Evolutionary conservation across 2,888 invertebrate genomes (phyloP), one percentile per base, ranked within the genome.

Genomic region (Athetis lepigone): DNA sequence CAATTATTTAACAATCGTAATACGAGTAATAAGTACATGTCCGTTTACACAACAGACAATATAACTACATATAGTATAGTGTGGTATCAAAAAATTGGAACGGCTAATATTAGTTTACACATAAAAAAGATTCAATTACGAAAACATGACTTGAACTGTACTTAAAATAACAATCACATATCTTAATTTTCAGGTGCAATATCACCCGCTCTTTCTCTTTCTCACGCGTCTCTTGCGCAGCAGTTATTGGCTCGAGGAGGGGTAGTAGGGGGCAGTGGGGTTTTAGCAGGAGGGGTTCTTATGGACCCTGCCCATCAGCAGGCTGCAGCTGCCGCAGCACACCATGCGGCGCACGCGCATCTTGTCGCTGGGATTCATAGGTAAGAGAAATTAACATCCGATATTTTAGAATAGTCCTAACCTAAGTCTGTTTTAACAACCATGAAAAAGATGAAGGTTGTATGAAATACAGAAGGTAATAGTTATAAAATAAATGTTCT

Each of bases 141-240:
- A 33, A 13, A 33, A 2, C 33, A 33, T n/a, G n/a, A n/a, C 13
- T 33, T 33, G n/a, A 1, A 33, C 33, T 2, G 8, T 4, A 33
- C 33, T 33, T 13, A 29, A 29, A 1, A n/a, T 66, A 27, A 40
- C 16, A 11, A 27, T 4, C 16, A 5, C 3, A 11, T 4, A 4
- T 49, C 16, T 25, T 16, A 65, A 37, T 13, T 89, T 89, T 8
- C 84, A 95, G 95, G 97, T 80, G 97, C 98, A n/a, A 96, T 98
- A 90, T 98, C 98, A 79, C 98, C 98, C 13, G 98, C 98, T 0
- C 94, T 98, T 51, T 96, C 97, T 43, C 95, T 97, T 65, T 95
- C 94, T 13, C 95, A 90, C 90, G 96, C 87, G 84, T 96, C 86
- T 68, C 91, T 89, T 81, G 96, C 94, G 21, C 95, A 93, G 81